Evolutionary conservation across 2,113 vertebrate genomes (phyloP), one percentile per base, ranked within the genome.

Genomic region (Fregetta grallaria): DNA sequence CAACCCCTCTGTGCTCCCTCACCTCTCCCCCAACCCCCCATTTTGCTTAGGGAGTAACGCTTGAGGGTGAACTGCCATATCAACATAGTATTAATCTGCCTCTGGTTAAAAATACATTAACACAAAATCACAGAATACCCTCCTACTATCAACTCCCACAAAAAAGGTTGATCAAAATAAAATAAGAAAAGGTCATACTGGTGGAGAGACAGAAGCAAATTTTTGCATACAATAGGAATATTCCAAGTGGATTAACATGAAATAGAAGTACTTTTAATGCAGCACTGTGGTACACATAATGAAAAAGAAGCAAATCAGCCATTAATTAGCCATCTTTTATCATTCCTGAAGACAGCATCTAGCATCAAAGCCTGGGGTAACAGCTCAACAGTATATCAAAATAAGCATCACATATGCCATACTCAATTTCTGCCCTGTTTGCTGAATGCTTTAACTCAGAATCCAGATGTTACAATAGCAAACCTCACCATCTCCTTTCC

Each of bases 21-120:
- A 36, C 29, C 10, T 38, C 9, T 38, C 4, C 7, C 22, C 6
- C 17, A 45, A 3, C 1, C 9, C 6, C 16, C 8, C 11, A 23
- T 59, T 92, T 63, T 30, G 2, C 25, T 26, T 45, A 16, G 47
- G 25, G 20, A 47, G 9, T 19, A 52, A 58, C 26, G 19, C 38
- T 80, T 49, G 23, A 59, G 50, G 32, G 20, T 49, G 8, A 80
- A n/a, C 25, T 36, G 14, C 22, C 7, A 3, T 20, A 65, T 26
- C 12, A 10, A n/a, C 9, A 32, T 7, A 53, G 23, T 75, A 58
- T 86, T 76, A 66, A 79, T 38, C 7, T 72, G 27, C 26, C 36
- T 47, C 26, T 23, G 49, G 23, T 88, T 59, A 88, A 75, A 91
- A 82, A 59, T 17, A 27, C 13, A 59, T 34, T 52, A 66, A 55